Percentiles rank a stretch among this genome's conserved stretches.
Conservation (phyloP, 2,113 vertebrate genomes). For the Phylloscopus whistleri region DNA sequence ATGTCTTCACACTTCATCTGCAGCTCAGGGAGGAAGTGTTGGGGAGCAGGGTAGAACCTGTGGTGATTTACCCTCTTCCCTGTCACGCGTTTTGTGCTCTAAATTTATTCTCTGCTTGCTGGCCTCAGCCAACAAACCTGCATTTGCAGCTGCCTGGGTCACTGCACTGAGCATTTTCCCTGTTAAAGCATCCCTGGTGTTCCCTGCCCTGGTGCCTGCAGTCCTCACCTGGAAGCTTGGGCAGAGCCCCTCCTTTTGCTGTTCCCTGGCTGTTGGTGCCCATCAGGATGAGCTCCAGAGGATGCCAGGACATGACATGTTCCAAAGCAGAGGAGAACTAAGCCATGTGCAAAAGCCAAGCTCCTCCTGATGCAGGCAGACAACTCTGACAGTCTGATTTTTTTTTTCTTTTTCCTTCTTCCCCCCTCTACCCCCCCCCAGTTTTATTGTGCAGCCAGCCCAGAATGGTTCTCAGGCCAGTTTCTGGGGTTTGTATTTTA, state of each 20-base stretch:
- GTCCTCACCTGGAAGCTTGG: not conserved
- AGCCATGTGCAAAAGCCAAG: not conserved
- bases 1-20: not conserved
- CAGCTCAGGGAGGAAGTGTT: not conserved
- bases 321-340: not conserved
- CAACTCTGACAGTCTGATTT: not conserved
- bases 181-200: not conserved
- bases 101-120: not conserved
- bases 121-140: not conserved
- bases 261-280: not conserved
- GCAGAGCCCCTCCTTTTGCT: not conserved
- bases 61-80: not conserved
- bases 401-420: not conserved
- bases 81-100: not conserved
- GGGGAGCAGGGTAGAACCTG: not conserved
- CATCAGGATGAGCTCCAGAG: not conserved
- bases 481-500: constrained; percentile 24
- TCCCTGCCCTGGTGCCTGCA: not conserved
- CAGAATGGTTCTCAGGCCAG: constrained; percentile 27
- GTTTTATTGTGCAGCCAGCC: not conserved
- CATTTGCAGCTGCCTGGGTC: not conserved
- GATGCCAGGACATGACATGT: not conserved
- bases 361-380: not conserved
- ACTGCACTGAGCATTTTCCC: not conserved
- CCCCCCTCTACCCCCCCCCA: rapidly evolving